Evolutionary conservation across 1,140 invertebrate species (phyloP).

Genomic region (Ceratina australensis): DNA sequence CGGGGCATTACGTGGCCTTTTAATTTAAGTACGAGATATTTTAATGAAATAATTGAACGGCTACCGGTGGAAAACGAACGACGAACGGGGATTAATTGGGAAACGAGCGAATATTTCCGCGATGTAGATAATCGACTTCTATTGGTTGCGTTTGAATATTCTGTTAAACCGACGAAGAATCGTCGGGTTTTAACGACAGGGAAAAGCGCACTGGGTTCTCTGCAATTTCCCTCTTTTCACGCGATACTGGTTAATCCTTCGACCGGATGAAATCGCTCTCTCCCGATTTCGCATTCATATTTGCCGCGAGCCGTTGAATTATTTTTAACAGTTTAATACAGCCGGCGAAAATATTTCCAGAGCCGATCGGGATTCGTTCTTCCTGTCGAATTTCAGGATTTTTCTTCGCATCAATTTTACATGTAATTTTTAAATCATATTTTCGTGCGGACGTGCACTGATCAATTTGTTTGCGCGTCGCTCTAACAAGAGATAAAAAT

Average conservation of each 20-base stretch:
- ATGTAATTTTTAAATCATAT: too few relatives aligned
- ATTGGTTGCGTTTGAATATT: conserved; percentile 21
- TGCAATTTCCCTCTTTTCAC: background rate
- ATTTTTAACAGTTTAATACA: conserved; percentile 17
- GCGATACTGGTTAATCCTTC: background rate
- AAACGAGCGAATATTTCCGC: background rate
- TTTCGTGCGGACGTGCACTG: background rate
- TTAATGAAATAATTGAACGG: conserved; percentile 2
- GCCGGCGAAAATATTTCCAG: background rate
- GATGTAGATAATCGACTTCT: background rate
- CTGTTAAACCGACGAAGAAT: conserved; percentile 2
- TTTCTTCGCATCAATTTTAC: too few relatives aligned
- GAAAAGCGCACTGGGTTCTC: background rate
- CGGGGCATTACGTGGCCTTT: background rate
- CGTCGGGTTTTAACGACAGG: background rate
- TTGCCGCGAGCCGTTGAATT: background rate
- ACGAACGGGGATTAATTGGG: background rate
- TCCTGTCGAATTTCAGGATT: too few relatives aligned
- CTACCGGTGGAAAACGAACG: background rate
- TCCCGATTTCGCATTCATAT: background rate
- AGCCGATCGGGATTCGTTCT: too few relatives aligned
- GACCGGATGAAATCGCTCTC: conserved; percentile 12
- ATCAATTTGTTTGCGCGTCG: background rate
- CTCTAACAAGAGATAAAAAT: background rate
- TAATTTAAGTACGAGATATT: background rate